Base-by-base conservation (phyloP, 2,797 vertebrate species). In the Mormyrus proboscirostris region DNA sequence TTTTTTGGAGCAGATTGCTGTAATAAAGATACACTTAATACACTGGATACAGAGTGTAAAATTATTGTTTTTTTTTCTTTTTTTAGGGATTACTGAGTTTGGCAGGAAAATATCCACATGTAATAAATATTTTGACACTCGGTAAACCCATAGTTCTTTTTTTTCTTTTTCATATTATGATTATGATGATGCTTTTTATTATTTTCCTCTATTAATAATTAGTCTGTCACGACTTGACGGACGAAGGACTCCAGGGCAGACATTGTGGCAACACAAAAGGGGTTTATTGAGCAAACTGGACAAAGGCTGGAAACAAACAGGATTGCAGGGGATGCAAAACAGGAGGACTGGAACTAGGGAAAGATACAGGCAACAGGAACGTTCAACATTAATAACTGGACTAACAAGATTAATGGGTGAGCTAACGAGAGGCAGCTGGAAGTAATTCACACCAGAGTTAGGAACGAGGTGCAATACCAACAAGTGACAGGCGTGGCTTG, bases 1-100 rank as follows among this genome's bases (percentile, higher is more conserved):
- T 38, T 41, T 76, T 76, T 3, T 79, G 16, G 73, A 76, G 29
- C 12, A 76, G 25, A 38, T 33, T 16, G 38, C 73, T 76, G 33
- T 76, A 76, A 76, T 41, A 38, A 41, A 19, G 14, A 76, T 76
- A 76, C 33, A 76, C 10, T 33, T 41, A 76, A 76, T 76, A 38
- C 29, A 69, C 62, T 69, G n/a, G 57, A 19, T 22, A 59, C 57
- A 22, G 57, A 65, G n/a, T 65, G 22, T 29, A 29, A 10, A 62
- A 22, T 53, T 53, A 14, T 8, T 62, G 0, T 59, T 59, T 33
- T 38, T 73, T 29, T 29, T 7, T 33, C 1, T 88, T 89, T 88
- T 25, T 44, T 0, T 91, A 95, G 95, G 92, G 94, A 91, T 92
- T 95, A 33, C 93, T 93, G 90, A 92, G 91, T n/a, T 90, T 96